A percentile compares a stretch with the other conserved stretches of the same genome.
phyloP scores from a whole-genome alignment of 2,113 vertebrate genomes.

The Phodopus roborovskii region DNA sequence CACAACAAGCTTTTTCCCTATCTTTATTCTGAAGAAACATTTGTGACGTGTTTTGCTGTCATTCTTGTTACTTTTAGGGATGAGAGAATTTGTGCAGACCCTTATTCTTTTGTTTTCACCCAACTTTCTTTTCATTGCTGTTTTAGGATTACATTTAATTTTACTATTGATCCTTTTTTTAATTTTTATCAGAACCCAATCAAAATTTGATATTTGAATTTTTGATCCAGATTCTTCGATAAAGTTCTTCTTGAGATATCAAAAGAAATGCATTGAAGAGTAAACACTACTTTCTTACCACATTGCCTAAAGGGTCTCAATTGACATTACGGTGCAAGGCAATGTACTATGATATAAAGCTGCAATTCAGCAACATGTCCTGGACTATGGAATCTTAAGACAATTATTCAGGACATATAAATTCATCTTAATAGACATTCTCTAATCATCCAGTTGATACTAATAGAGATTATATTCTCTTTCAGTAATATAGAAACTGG shows the following conservation, averaged over 20 bases:
- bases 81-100: not conserved
- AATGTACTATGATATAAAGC: not conserved
- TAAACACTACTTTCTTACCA: not conserved
- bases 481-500: not conserved
- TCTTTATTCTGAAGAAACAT: not conserved
- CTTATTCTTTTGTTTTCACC: not conserved
- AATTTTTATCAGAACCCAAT: not conserved
- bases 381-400: not conserved
- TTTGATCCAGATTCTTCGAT: not conserved
- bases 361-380: not conserved
- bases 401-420: not conserved
- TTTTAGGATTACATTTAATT: slow-evolving; percentile 41
- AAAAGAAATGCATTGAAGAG: not conserved
- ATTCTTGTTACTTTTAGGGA: not conserved
- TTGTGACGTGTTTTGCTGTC: not conserved
- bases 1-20: not conserved
- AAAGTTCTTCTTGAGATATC: not conserved
- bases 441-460: not conserved
- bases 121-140: not conserved
- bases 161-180: not conserved
- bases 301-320: not conserved
- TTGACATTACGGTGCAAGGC: not conserved
- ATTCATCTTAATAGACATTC: slow-evolving; percentile 2
- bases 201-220: not conserved
- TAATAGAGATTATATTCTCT: not conserved